Evolutionary conservation across 1,140 invertebrate species (phyloP).

Genomic region (Drosophila nebulosa): DNA sequence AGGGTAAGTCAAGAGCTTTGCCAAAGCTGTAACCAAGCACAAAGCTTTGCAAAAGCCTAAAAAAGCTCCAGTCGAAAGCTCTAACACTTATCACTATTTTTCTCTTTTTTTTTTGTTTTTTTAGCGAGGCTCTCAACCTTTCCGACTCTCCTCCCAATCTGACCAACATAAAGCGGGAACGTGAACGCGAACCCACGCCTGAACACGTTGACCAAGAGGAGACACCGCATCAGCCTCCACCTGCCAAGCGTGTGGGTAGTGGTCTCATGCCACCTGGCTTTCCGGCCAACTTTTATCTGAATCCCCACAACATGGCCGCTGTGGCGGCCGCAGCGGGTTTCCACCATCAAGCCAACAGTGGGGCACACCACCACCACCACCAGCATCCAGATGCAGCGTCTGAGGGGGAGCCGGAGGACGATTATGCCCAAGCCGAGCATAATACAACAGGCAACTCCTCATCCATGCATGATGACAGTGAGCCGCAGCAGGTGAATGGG

Average conservation of each 20-base stretch:
- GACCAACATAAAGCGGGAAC: slow-evolving; percentile 84
- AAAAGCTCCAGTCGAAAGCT: neutral
- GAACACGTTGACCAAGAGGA: slow-evolving; percentile 65
- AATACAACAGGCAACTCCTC: slow-evolving; percentile 67
- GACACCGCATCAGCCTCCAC: slow-evolving; percentile 81
- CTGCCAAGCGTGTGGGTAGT: slow-evolving; percentile 83
- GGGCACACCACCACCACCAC: slow-evolving; percentile 47
- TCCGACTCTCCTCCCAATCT: slow-evolving; percentile 83
- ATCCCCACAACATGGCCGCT: slow-evolving; percentile 79
- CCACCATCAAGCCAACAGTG: slow-evolving; percentile 58
- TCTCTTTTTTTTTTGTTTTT: slow-evolving; percentile 3
- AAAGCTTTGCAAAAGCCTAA: slow-evolving; percentile 13
- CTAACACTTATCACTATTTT: neutral
- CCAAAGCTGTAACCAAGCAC: neutral
- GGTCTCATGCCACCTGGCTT: slow-evolving; percentile 64
- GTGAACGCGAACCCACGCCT: slow-evolving; percentile 82
- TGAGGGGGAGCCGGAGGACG: slow-evolving; percentile 65
- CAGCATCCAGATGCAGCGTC: slow-evolving; percentile 55
- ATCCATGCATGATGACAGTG: slow-evolving; percentile 57
- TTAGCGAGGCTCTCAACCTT: slow-evolving; percentile 84
- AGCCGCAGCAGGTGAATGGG: slow-evolving; percentile 57
- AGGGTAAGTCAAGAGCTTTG: slow-evolving; percentile 43
- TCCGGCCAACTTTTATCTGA: slow-evolving; percentile 72
- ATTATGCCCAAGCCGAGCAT: slow-evolving; percentile 60
- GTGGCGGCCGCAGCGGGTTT: slow-evolving; percentile 69